Evolutionary conservation across 2,113 vertebrate genomes (phyloP).

Genomic region (Gopherus flavomarginatus): DNA sequence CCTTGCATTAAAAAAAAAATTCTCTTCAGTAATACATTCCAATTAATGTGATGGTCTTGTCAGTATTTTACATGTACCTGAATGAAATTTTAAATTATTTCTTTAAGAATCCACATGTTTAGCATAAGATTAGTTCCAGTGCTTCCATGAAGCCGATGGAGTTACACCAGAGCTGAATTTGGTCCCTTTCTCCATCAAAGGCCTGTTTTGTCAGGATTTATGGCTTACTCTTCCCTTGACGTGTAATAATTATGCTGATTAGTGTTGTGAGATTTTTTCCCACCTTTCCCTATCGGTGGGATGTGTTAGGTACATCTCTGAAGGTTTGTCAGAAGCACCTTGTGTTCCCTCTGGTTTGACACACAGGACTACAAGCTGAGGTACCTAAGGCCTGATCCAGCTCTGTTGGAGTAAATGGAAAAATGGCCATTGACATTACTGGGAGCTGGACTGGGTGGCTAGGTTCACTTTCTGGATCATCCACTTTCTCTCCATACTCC

Average conservation of each 20-base stretch:
- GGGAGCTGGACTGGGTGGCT: neutral
- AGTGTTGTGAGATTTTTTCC: neutral
- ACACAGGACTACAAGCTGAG: too few species aligned
- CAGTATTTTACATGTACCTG: neutral
- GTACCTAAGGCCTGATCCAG: neutral
- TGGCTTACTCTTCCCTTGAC: neutral
- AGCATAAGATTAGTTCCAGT: neutral
- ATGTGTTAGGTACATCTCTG: neutral
- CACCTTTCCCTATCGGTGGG: neutral
- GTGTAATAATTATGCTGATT: fast-evolving
- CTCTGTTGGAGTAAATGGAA: neutral
- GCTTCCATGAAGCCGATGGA: neutral
- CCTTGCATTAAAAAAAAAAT: neutral
- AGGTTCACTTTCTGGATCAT: neutral
- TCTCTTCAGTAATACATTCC: neutral
- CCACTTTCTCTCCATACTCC: neutral
- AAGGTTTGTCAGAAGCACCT: neutral
- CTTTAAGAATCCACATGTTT: fast-evolving
- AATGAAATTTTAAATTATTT: neutral
- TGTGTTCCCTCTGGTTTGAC: neutral
- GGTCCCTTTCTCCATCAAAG: neutral
- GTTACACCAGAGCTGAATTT: neutral
- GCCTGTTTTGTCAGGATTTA: neutral
- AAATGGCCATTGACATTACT: neutral
- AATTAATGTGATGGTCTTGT: neutral